These are phyloP conservation scores for Linnaemya tessellans DNA, from an alignment of 2,888 invertebrate species.

Conservation along the genomic window DNA sequence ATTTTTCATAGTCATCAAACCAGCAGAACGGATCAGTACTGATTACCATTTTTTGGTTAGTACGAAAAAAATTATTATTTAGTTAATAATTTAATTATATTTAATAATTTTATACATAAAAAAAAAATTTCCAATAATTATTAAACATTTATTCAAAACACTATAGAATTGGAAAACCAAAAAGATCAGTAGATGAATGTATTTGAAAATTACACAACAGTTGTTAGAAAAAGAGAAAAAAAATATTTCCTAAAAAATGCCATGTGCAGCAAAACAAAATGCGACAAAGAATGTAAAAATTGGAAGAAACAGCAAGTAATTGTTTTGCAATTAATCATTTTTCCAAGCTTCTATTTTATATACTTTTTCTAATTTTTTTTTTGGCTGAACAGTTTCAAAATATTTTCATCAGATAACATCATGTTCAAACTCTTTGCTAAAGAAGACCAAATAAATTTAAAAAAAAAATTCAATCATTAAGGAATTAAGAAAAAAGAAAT, in stretches of 20 bases:
- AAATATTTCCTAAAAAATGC: constrained; percentile 22
- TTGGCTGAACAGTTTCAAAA: constrained; percentile 62
- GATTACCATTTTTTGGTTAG: no score
- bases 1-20: no score
- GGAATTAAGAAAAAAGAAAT: constrained; percentile 16
- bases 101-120: no score
- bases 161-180: not conserved
- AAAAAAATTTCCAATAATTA: no score
- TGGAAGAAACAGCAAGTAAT: constrained; percentile 62
- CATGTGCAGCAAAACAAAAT: constrained; percentile 54
- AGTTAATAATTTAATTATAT: no score
- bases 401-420: constrained; percentile 61
- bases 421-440: not conserved
- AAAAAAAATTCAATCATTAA: constrained; percentile 50
- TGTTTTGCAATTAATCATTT: constrained; percentile 71
- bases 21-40: no score
- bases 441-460: not conserved
- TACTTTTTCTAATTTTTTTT: constrained; percentile 25
- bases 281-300: constrained; percentile 42
- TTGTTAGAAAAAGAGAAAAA: constrained; percentile 26
- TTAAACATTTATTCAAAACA: no score
- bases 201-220: constrained; percentile 52
- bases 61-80: no score
- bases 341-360: constrained; percentile 33
- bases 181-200: not conserved